phyloP scores from a whole-genome alignment of 64 coral and sea anemone genomes.

The Acropora tenuis region DNA sequence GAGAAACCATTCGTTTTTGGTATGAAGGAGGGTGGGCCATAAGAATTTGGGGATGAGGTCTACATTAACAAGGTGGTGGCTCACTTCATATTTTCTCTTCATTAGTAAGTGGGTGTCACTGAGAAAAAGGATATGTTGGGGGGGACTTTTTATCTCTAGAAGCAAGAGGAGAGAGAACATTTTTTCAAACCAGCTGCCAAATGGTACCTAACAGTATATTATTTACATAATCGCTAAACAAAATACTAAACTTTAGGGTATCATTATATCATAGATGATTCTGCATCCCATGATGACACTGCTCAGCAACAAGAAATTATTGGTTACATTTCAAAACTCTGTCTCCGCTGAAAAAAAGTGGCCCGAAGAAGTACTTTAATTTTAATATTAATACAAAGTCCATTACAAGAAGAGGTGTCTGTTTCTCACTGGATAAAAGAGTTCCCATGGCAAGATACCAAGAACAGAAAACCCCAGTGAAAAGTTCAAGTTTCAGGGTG shows the following conservation, averaged over 20 bases:
- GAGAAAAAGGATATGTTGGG: not conserved
- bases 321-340: conserved; percentile 55
- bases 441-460: conserved; percentile 17
- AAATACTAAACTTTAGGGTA: conserved; percentile 50
- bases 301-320: conserved; percentile 30
- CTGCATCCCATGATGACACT: conserved; percentile 27
- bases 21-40: not conserved
- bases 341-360: conserved; percentile 58
- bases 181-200: not conserved
- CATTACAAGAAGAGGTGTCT: conserved; percentile 61
- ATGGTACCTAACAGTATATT: conserved; percentile 51
- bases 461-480: conserved; percentile 61
- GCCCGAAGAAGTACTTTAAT: conserved; percentile 56
- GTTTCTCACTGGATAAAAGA: conserved; percentile 65
- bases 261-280: conserved; percentile 34
- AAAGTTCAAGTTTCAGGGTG: conserved; percentile 47
- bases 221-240: conserved; percentile 29
- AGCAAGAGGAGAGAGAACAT: not conserved
- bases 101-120: not conserved
- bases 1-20: not conserved
- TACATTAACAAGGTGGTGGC: not conserved
- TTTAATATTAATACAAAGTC: conserved; percentile 58
- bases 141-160: not conserved
- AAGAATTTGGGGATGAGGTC: not conserved
- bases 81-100: not conserved